phyloP scores from a whole-genome alignment of 2,888 invertebrate species.

The Nymphalis c-album region DNA sequence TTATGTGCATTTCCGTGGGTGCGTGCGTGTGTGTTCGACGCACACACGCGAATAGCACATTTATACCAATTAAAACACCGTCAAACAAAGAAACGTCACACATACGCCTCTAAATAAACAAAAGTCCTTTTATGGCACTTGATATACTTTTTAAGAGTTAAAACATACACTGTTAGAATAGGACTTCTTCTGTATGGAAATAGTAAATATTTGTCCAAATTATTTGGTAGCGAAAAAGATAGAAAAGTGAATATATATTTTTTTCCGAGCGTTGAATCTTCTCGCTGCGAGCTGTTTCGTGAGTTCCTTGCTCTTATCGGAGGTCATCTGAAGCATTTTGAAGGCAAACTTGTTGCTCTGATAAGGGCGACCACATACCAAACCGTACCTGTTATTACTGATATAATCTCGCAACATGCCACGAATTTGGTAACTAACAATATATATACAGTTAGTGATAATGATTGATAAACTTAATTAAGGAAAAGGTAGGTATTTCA shows the following conservation, averaged over 20 bases:
- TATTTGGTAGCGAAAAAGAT: neutral
- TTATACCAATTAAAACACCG: too few species aligned
- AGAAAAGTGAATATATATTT: slow-evolving; percentile 17
- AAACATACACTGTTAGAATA: too few species aligned
- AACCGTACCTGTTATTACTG: slow-evolving; percentile 34
- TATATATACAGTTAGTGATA: slow-evolving; percentile 2
- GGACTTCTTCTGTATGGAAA: too few species aligned
- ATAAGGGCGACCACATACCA: slow-evolving; percentile 39
- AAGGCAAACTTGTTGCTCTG: slow-evolving; percentile 48
- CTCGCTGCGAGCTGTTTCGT: slow-evolving; percentile 37
- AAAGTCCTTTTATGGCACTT: too few species aligned
- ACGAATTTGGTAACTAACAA: slow-evolving; percentile 21
- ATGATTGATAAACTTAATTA: neutral
- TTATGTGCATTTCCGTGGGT: too few species aligned
- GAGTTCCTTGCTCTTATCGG: slow-evolving; percentile 44
- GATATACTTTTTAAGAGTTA: too few species aligned
- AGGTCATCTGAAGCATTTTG: slow-evolving; percentile 47
- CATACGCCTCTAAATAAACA: too few species aligned
- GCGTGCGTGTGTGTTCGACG: too few species aligned
- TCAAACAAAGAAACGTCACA: too few species aligned
- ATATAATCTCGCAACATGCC: slow-evolving; percentile 32
- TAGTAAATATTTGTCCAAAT: neutral
- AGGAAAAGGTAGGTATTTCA: neutral
- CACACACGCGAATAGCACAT: too few species aligned
- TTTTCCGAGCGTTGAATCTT: slow-evolving; percentile 16